These are phyloP conservation scores for Dromas ardeola DNA, from an alignment of 2,113 vertebrate genomes.

Conservation along the genomic window DNA sequence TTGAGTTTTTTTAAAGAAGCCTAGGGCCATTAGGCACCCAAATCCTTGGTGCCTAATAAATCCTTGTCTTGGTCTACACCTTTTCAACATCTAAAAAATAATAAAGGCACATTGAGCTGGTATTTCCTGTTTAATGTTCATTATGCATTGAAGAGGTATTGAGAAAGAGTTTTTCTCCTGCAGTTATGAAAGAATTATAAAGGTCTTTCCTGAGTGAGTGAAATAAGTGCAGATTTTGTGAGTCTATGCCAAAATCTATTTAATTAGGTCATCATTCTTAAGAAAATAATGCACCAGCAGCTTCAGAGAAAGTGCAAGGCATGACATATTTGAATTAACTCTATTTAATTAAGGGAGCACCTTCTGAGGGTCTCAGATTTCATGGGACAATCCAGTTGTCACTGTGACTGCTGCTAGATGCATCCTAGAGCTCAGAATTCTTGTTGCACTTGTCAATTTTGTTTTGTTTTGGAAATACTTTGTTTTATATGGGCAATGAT, in stretches of 20 bases:
- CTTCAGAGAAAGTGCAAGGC: constrained; percentile 54
- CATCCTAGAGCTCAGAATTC: constrained; percentile 18
- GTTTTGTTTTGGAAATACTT: not conserved
- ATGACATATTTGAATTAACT: constrained; percentile 64
- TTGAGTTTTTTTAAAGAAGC: constrained; percentile 6
- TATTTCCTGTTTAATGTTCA: constrained; percentile 58
- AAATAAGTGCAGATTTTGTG: constrained; percentile 43
- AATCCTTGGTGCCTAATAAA: not conserved
- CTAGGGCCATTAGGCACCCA: not conserved
- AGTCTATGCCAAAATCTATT: constrained; percentile 65
- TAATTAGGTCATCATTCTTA: constrained; percentile 71
- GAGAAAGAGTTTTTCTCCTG: constrained; percentile 44
- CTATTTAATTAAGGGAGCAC: constrained; percentile 63
- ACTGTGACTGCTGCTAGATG: not conserved
- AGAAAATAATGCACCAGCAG: constrained; percentile 55
- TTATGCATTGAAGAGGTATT: constrained; percentile 9
- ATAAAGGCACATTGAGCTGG: constrained; percentile 2
- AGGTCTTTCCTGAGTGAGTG: constrained; percentile 36
- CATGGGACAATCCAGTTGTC: constrained; percentile 32
- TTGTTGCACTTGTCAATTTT: not conserved
- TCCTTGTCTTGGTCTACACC: not conserved
- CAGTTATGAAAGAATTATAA: constrained; percentile 53
- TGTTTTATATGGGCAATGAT: not conserved
- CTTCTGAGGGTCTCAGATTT: constrained; percentile 45
- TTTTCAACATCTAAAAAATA: constrained; percentile 44